A percentile compares a stretch with the other conserved stretches of the same genome.
phyloP scores from a whole-genome alignment of 1,140 invertebrate species.

The Spodoptera litura region DNA sequence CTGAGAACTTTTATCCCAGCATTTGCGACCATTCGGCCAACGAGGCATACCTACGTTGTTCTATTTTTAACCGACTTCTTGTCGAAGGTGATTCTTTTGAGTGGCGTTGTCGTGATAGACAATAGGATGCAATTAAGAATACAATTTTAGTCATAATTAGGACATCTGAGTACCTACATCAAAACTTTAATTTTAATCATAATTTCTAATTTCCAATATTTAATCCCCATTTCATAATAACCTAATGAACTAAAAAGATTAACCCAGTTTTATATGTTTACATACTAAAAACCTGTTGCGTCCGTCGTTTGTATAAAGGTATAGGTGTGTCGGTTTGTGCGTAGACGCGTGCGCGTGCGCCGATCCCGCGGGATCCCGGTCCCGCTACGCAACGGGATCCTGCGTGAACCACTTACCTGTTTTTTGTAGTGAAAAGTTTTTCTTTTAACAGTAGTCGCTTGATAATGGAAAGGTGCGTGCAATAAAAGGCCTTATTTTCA shows the following conservation, averaged over 20 bases:
- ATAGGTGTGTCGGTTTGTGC: slow-evolving; percentile 9
- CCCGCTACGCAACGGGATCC: slow-evolving; percentile 60
- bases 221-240: not conserved
- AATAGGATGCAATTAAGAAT: not conserved
- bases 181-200: not conserved
- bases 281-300: slow-evolving; percentile 34
- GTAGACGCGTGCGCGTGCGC: slow-evolving; percentile 39
- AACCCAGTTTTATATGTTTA: slow-evolving; percentile 18
- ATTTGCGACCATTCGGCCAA: too few species aligned
- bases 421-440: slow-evolving; percentile 26
- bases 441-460: slow-evolving; percentile 41
- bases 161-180: too few species aligned
- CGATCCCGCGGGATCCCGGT: slow-evolving; percentile 40
- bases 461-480: slow-evolving; percentile 21
- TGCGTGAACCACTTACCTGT: slow-evolving; percentile 54
- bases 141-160: not conserved
- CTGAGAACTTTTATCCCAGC: too few species aligned
- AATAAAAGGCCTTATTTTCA: slow-evolving; percentile 2
- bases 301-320: not conserved
- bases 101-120: not conserved
- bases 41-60: too few species aligned
- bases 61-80: too few species aligned
- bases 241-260: slow-evolving; percentile 6
- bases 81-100: not conserved
- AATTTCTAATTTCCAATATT: not conserved